These are phyloP conservation scores for Choristoneura rosaceana DNA, from an alignment of 2,888 invertebrate genomes.

Conservation along the genomic window DNA sequence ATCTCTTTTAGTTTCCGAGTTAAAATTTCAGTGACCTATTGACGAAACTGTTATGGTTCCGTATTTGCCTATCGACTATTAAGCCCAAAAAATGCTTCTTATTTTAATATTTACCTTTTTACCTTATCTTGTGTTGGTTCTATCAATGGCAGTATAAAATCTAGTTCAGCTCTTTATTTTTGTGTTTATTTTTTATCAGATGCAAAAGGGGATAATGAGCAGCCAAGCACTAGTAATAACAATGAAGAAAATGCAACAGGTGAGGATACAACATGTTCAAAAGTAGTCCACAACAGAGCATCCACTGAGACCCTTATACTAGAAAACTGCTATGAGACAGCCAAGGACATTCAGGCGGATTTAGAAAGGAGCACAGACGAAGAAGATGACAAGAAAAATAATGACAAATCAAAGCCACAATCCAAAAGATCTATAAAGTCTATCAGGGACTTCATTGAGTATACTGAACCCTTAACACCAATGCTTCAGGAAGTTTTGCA, in stretches of 20 bases:
- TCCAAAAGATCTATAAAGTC: constrained; percentile 49
- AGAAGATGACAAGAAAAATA: constrained; percentile 42
- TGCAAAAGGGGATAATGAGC: constrained; percentile 51
- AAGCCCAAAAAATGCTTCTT: too few species aligned
- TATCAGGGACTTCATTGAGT: constrained; percentile 66
- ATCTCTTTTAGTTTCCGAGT: too few species aligned
- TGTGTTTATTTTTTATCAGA: constrained; percentile 53
- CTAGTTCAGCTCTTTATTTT: too few species aligned
- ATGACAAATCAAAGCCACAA: constrained; percentile 15
- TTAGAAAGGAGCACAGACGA: constrained; percentile 52
- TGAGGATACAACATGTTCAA: constrained; percentile 68
- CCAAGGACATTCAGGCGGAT: constrained; percentile 64
- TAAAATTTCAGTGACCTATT: too few species aligned
- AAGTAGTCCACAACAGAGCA: constrained; percentile 64
- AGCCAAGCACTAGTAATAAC: constrained; percentile 55
- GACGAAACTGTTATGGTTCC: too few species aligned
- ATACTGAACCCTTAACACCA: constrained; percentile 69
- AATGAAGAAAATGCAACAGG: constrained; percentile 63
- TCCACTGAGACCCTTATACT: constrained; percentile 74
- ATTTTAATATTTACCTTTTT: too few species aligned
- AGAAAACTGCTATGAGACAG: constrained; percentile 65
- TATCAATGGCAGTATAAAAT: too few species aligned
- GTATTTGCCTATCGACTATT: too few species aligned
- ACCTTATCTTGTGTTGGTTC: too few species aligned
- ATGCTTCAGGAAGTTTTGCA: constrained; percentile 68